phyloP scores from a whole-genome alignment of 2,113 vertebrate species.

The Nycticebus coucang region DNA sequence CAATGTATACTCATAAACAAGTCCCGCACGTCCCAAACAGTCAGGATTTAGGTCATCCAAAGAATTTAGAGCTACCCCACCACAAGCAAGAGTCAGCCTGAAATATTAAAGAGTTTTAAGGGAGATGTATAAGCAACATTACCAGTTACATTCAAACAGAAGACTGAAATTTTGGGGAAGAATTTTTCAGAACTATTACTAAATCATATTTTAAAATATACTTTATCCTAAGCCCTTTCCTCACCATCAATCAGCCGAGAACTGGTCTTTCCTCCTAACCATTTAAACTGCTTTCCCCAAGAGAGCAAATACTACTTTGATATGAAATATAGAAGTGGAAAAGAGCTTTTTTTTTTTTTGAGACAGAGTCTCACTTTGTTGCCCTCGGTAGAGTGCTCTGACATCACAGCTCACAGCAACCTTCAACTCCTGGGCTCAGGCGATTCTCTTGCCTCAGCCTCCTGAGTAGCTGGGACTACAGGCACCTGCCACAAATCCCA shows the following conservation, averaged over 20 bases:
- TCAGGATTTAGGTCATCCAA: constrained; percentile 94
- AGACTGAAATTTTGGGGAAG: neutral
- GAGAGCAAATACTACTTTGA: neutral
- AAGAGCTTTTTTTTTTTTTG: too few species aligned
- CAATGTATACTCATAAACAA: constrained; percentile 96
- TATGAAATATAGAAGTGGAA: neutral
- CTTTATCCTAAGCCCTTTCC: neutral
- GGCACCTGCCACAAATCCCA: too few species aligned
- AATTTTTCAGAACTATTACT: neutral
- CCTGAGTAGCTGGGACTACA: too few species aligned
- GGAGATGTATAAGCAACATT: neutral
- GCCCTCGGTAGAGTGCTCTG: too few species aligned
- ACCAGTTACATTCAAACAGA: neutral
- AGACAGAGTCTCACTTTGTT: too few species aligned
- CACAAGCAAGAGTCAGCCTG: constrained; percentile 95
- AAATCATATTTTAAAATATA: neutral
- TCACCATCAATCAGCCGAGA: neutral
- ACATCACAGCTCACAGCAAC: too few species aligned
- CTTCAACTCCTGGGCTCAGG: too few species aligned
- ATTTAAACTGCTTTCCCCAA: neutral
- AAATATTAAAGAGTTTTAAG: neutral
- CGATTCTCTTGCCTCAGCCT: too few species aligned
- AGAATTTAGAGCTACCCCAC: constrained; percentile 95
- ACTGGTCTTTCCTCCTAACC: neutral
- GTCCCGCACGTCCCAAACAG: constrained; percentile 93